Evolutionary conservation across 2,888 invertebrate genomes (phyloP), one percentile per base, ranked within the genome.

Genomic region (Apamea sordens): DNA sequence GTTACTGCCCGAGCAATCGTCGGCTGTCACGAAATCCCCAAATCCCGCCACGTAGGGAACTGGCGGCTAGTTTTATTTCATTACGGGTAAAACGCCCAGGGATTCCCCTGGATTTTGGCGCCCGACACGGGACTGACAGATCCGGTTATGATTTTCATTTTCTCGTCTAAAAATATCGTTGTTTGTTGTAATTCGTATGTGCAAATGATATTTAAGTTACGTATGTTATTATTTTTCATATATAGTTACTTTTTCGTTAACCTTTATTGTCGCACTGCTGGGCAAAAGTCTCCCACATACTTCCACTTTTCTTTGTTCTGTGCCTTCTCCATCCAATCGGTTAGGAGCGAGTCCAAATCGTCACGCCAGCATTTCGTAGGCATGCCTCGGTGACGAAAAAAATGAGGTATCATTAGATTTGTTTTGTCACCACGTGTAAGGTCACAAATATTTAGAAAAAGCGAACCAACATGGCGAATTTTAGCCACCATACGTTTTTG

Each of bases 41-140:
- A 90, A 89, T 87, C 92, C 92, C 90, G 80, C 87, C 92, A 91
- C 93, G 92, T 93, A 89, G 84, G 86, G 83, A 86, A 78, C 81
- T 77, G 78, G 78, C 88, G 86, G 89, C 90, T 91, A 91, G 91
- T 93, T 93, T 92, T 92, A 93, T 93, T 93, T 93, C 93, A 93
- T 93, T 93, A 93, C 92, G 85, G 75, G 82, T 76, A 77, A 84
- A 84, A 89, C 86, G 89, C 83, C 89, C 73, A 73, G 90, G 90
- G 90, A 90, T 85, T 86, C 88, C 84, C 83, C 80, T 74, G 87
- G 85, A 89, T 91, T 92, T 91, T 90, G 91, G 89, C 87, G 87
- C 89, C 86, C 89, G 88, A 89, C 89, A 76, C 85, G 89, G 88
- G 87, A 79, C 88, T 85, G 88, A 88, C 88, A 87, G 88, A 82